These are phyloP conservation scores for Colletes latitarsis DNA, from an alignment of 1,140 invertebrate species.

Conservation along the genomic window DNA sequence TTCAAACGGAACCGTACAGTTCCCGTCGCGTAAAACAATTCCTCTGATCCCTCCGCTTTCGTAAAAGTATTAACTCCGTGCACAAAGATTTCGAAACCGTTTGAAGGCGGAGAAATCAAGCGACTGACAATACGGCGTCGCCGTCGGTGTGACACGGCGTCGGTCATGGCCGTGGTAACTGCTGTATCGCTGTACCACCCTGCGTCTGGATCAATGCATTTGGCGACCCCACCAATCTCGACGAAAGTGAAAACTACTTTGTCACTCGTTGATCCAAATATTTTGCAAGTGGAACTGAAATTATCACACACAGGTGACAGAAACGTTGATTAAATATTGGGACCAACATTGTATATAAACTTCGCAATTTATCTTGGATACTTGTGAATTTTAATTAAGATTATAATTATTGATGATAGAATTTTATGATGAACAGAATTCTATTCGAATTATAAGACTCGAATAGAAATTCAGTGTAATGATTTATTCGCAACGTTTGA, in stretches of 20 bases:
- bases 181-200: neutral
- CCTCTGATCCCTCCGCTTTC: neutral
- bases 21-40: neutral
- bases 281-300: no score
- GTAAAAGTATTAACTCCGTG: neutral
- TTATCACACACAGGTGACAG: no score
- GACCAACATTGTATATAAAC: no score
- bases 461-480: no score
- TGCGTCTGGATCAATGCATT: slow-evolving; percentile 15
- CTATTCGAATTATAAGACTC: no score
- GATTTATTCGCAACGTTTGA: no score
- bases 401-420: no score
- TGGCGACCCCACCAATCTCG: slow-evolving; percentile 8
- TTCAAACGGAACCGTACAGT: neutral
- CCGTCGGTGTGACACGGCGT: slow-evolving; percentile 14
- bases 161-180: slow-evolving; percentile 9
- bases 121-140: slow-evolving; percentile 12
- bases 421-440: no score
- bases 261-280: neutral
- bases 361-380: no score
- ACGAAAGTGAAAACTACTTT: slow-evolving; percentile 6
- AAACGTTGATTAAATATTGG: no score
- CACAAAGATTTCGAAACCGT: neutral
- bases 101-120: neutral
- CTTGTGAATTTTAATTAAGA: no score